Conservation (phyloP, 2,888 invertebrate species). For the Orchesella flavescens region DNA sequence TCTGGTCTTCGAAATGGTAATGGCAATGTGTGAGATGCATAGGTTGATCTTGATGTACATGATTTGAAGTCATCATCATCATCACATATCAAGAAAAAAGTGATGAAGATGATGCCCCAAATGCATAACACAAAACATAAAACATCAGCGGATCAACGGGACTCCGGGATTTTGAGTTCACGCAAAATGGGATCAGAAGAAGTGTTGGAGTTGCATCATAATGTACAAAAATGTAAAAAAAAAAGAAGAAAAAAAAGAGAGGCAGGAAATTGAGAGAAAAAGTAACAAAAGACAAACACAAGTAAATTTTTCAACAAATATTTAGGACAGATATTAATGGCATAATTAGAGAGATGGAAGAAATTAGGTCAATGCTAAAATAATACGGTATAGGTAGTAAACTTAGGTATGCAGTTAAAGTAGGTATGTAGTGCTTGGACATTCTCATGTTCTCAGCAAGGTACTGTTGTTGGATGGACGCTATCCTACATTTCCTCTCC, state of each 20-base stretch:
- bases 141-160: conserved; percentile 11
- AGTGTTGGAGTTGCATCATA: background rate
- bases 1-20: background rate
- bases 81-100: background rate
- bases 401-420: too few species aligned
- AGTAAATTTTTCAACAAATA: background rate
- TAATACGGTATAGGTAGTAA: too few species aligned
- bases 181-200: background rate
- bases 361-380: conserved; percentile 2
- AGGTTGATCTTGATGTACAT: background rate
- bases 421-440: too few species aligned
- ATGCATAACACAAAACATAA: background rate
- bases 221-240: background rate
- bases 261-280: background rate
- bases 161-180: conserved; percentile 1
- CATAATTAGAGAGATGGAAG: background rate
- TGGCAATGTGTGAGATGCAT: background rate
- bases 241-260: too few species aligned
- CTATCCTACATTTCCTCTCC: too few species aligned
- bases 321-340: background rate
- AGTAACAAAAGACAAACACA: background rate
- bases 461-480: too few species aligned
- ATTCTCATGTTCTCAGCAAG: too few species aligned
- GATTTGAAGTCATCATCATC: background rate
- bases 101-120: background rate